Evolutionary conservation across 1,140 invertebrate species (phyloP), one percentile per base, ranked within the genome.

Genomic region (Drosophila ficusphila): DNA sequence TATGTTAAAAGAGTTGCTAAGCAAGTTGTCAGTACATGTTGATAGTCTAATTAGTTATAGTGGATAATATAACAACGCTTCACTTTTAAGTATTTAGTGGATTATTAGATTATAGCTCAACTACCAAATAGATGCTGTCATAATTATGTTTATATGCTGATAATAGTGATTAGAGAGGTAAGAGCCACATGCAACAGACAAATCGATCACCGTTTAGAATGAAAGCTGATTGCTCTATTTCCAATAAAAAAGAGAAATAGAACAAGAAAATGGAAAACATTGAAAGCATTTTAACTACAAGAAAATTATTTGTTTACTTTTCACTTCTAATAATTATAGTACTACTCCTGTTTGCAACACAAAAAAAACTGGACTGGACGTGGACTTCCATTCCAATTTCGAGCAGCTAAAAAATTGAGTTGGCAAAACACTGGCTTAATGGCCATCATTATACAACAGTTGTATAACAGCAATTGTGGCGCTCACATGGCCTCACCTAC

Each of bases 381-480:
- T n/a, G n/a, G 42, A 23, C 27, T 38, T 12, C 16, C 39, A 46
- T 49, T 64, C 39, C 56, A 8, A 56, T 23, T 39, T 25, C 16
- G 8, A 27, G 25, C 31, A 38, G 31, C 38, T 39, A 8, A 9
- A 9, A 31, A 60, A 33, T 36, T 58, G 23, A 34, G 33, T 16
- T 61, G 69, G 34, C 42, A 27, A 64, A 74, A 65, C 38, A 31
- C 38, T 48, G 27, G 36, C 8, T 42, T 74, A 74, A 77, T 77
- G 48, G 48, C 47, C 23, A 36, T 52, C 54, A 81, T 81, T 81
- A 81, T 81, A 72, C 68, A 81, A 81, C 77, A 72, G 77, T 81
- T 81, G 47, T 81, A 81, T 81, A 61, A 69, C 68, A 73, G 60
- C 77, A 74, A 61, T 48, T 69, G 53, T 46, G 76, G 38, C 49